These are phyloP conservation scores for Sarcophilus harrisii DNA, from an alignment of 2,797 vertebrate species.

Conservation along the genomic window DNA sequence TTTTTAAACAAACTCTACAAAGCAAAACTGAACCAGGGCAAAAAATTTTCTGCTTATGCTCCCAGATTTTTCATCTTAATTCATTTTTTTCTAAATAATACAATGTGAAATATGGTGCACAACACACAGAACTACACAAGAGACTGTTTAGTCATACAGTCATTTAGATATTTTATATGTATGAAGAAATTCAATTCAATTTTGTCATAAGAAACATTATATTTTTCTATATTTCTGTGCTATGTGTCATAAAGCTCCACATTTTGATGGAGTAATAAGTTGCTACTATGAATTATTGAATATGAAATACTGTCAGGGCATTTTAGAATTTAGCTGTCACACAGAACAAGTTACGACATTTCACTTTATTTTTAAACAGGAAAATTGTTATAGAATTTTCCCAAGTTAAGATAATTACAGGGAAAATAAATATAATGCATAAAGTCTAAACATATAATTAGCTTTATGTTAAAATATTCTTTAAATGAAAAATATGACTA, in stretches of 20 bases:
- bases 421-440: too few relatives aligned
- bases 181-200: slow-evolving; percentile 55
- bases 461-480: slow-evolving; percentile 3
- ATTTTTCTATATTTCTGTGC: slow-evolving; percentile 33
- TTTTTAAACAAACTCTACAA: slow-evolving; percentile 53
- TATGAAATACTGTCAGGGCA: slow-evolving; percentile 16
- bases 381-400: not conserved
- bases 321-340: slow-evolving; percentile 32
- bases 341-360: not conserved
- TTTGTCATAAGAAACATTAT: slow-evolving; percentile 65
- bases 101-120: slow-evolving; percentile 36
- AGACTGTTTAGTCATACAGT: slow-evolving; percentile 47
- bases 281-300: slow-evolving; percentile 64
- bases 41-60: slow-evolving; percentile 19
- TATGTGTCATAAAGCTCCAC: slow-evolving; percentile 39
- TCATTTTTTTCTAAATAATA: slow-evolving; percentile 57
- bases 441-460: not conserved
- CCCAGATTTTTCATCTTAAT: slow-evolving; percentile 36
- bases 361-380: slow-evolving; percentile 44
- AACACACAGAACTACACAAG: slow-evolving; percentile 26
- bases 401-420: not conserved
- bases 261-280: slow-evolving; percentile 43
- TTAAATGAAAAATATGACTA: not conserved
- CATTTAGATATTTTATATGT: slow-evolving; percentile 41
- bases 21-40: slow-evolving; percentile 39